These are phyloP conservation scores for Paramuricea clavata DNA, from an alignment of 92 coral and sea anemone genomes.

Conservation along the genomic window DNA sequence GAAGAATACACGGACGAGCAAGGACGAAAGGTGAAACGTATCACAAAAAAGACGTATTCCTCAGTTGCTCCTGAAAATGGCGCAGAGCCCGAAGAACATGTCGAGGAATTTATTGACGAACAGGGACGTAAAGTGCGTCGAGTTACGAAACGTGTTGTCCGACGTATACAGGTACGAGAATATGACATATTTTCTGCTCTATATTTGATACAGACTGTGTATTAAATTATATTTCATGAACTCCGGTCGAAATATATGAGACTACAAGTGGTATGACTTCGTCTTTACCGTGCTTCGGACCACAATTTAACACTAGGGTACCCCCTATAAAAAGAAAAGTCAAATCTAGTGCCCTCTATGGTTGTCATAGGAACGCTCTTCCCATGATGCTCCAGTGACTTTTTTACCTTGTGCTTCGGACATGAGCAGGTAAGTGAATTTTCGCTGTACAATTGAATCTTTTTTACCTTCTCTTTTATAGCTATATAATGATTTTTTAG, in stretches of 20 bases:
- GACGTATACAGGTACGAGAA: conserved; percentile 15
- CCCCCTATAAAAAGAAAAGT: no score
- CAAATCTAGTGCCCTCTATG: no score
- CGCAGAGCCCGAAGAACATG: conserved; percentile 66
- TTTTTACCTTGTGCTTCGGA: conserved; percentile 42
- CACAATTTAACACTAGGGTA: no score
- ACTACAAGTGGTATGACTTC: no score
- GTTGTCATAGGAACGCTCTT: not conserved
- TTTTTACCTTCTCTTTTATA: no score
- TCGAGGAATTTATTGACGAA: conserved; percentile 85
- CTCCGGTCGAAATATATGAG: no score
- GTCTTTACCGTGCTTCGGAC: no score
- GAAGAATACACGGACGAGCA: conserved; percentile 84
- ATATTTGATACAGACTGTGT: no score
- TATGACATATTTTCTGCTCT: not conserved
- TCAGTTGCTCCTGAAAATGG: conserved; percentile 8
- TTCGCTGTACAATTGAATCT: no score
- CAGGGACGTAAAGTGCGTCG: conserved; percentile 73
- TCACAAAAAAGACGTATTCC: conserved; percentile 65
- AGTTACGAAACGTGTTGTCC: conserved; percentile 11
- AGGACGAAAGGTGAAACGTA: conserved; percentile 81
- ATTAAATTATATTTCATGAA: no score
- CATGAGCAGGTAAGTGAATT: conserved; percentile 15
- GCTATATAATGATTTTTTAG: no score
- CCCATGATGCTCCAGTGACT: no score